A percentile compares a stretch with the other conserved stretches of the same genome.
Conservation (phyloP, 2,888 invertebrate genomes). For the Caenorhabditis sp. region DNA sequence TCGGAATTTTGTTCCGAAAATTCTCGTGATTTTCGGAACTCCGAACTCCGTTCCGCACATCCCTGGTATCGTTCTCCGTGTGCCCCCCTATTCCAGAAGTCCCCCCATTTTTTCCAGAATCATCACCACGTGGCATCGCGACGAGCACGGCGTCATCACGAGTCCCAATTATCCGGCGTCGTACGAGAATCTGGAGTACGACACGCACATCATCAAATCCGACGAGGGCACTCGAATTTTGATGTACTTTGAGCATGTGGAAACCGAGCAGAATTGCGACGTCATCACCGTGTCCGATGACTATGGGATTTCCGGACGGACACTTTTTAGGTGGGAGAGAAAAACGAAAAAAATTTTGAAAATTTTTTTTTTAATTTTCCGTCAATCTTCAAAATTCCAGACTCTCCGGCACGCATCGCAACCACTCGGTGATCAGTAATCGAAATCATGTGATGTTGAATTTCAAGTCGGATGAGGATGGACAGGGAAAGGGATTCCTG, state of each 20-base stretch:
- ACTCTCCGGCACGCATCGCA: conserved; percentile 46
- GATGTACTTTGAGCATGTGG: conserved; percentile 53
- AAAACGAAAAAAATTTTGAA: not conserved
- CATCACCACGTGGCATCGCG: conserved; percentile 40
- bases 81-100: not conserved
- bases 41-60: too few species aligned
- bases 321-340: conserved; percentile 41
- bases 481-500: conserved; percentile 29
- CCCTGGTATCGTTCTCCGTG: too few species aligned
- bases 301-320: conserved; percentile 55
- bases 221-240: conserved; percentile 54
- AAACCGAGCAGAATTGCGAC: conserved; percentile 61
- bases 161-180: conserved; percentile 42
- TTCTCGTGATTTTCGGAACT: too few species aligned
- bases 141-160: conserved; percentile 31
- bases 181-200: conserved; percentile 54
- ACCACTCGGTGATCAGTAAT: conserved; percentile 47
- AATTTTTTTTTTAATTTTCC: too few species aligned
- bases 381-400: conserved; percentile 6
- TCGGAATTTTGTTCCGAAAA: too few species aligned
- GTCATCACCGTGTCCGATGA: conserved; percentile 57
- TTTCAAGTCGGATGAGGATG: conserved; percentile 55
- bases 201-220: conserved; percentile 53
- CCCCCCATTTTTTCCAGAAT: too few species aligned
- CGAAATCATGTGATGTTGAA: conserved; percentile 45